Percentiles rank a stretch among this genome's conserved stretches.
phyloP scores from a whole-genome alignment of 2,797 vertebrate species.

The Heteromormyrus szaboi region DNA sequence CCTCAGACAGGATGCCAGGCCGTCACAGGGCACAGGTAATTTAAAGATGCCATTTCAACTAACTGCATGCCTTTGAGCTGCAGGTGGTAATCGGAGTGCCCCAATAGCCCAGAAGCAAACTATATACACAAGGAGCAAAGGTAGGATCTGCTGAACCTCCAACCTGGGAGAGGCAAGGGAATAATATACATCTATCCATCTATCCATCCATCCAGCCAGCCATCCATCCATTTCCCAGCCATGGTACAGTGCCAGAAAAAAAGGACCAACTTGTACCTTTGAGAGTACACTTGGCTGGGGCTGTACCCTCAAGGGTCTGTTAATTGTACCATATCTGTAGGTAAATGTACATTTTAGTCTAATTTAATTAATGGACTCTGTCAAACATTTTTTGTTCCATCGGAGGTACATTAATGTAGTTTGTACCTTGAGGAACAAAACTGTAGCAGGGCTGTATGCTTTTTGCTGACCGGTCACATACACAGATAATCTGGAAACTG shows the following conservation, averaged over 20 bases:
- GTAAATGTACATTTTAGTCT: background rate
- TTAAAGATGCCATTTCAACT: background rate
- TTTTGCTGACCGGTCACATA: background rate
- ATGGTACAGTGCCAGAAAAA: background rate
- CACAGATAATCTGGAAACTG: background rate
- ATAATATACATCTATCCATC: background rate
- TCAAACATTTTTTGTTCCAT: background rate
- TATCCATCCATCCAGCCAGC: background rate
- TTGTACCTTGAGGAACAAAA: background rate
- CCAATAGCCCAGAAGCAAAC: background rate
- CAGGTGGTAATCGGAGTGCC: background rate
- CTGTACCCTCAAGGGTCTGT: background rate
- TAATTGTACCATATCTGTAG: background rate
- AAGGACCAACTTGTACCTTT: background rate
- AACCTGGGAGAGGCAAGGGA: background rate
- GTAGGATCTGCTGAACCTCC: background rate
- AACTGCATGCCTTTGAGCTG: background rate
- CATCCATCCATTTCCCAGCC: background rate
- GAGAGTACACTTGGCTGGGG: background rate
- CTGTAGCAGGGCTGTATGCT: background rate
- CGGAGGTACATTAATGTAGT: background rate
- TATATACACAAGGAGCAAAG: background rate
- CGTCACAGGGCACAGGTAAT: background rate
- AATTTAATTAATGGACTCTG: background rate
- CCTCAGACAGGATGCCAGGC: background rate